These are phyloP conservation scores for Babyrousa celebensis DNA, from an alignment of 2,797 vertebrate genomes.

Conservation along the genomic window DNA sequence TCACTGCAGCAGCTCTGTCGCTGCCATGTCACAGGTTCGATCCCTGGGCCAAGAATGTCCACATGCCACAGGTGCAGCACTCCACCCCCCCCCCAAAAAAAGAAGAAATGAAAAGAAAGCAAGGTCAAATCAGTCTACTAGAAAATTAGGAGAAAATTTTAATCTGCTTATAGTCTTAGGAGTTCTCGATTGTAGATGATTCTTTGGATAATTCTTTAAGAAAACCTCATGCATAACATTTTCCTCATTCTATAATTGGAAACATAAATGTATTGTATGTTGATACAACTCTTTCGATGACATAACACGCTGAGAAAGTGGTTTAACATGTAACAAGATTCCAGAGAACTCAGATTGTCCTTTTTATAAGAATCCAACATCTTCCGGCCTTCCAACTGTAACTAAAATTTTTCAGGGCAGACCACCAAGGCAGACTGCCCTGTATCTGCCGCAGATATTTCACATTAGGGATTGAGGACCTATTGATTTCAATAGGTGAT, in stretches of 20 bases:
- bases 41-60: no score
- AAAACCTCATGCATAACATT: not conserved
- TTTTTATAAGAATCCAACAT: not conserved
- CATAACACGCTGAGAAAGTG: not conserved
- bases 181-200: not conserved
- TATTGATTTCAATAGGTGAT: not conserved
- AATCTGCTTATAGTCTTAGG: not conserved
- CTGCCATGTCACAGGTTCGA: no score
- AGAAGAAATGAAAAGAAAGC: no score
- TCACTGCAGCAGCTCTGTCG: no score
- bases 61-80: no score
- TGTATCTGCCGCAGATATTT: not conserved
- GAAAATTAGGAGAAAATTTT: not conserved
- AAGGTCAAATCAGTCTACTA: not conserved
- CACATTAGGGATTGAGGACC: not conserved
- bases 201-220: conserved; percentile 43
- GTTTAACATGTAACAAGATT: not conserved
- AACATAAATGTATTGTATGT: not conserved
- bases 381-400: not conserved
- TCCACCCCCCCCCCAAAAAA: no score
- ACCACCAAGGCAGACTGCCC: not conserved
- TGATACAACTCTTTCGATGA: not conserved
- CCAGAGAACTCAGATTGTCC: not conserved
- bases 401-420: not conserved
- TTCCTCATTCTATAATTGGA: not conserved